Conservation (phyloP, 2,888 invertebrate genomes). For the Microctonus hyperodae region DNA sequence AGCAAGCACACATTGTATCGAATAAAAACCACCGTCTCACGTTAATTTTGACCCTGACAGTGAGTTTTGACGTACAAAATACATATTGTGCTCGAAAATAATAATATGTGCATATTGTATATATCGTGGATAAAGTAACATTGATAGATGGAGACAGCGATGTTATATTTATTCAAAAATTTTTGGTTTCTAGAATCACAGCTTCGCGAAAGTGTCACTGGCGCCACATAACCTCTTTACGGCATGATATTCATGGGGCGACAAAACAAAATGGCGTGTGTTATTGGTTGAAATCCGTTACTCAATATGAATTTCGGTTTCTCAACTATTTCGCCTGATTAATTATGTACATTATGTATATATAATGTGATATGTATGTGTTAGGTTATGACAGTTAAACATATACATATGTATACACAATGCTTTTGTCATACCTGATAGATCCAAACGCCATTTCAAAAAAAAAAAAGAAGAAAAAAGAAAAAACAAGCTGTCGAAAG, state of each 20-base stretch:
- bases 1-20: not conserved
- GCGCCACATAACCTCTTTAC: not conserved
- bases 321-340: not conserved
- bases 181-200: not conserved
- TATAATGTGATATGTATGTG: not conserved
- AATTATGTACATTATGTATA: not conserved
- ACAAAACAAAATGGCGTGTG: not conserved
- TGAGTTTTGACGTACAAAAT: slow-evolving; percentile 19
- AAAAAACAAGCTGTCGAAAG: slow-evolving; percentile 19
- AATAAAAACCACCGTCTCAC: not conserved
- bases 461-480: slow-evolving; percentile 14
- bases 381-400: not conserved
- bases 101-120: too few relatives aligned
- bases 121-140: not conserved
- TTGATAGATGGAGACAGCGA: not conserved
- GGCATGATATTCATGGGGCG: not conserved
- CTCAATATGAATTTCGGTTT: not conserved
- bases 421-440: not conserved
- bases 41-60: slow-evolving; percentile 29
- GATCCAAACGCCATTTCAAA: not conserved
- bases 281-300: not conserved
- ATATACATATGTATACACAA: not conserved
- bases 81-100: too few relatives aligned
- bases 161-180: not conserved
- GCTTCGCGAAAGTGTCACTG: not conserved